These are phyloP conservation scores for Pandion haliaetus DNA, from an alignment of 2,113 vertebrate species.

Conservation along the genomic window DNA sequence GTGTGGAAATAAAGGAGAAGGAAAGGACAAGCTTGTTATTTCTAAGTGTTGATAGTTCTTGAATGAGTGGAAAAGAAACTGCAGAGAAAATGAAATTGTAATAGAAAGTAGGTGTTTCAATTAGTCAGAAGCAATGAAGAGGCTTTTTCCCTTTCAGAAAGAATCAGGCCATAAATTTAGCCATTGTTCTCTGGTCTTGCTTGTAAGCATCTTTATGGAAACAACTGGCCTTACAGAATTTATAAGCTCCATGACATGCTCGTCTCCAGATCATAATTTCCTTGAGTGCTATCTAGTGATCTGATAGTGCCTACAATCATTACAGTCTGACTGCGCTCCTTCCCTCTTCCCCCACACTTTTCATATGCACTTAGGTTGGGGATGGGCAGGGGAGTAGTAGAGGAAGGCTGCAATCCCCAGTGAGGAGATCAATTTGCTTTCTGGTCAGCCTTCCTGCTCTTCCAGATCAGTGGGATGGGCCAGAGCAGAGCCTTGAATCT, in stretches of 20 bases:
- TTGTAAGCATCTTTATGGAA: neutral
- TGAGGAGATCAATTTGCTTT: neutral
- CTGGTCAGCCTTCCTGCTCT: slow-evolving; percentile 15
- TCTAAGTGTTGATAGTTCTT: neutral
- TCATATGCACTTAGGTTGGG: neutral
- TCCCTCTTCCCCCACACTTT: neutral
- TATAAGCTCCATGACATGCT: neutral
- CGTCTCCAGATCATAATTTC: neutral
- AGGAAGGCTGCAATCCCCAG: neutral
- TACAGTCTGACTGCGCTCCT: neutral
- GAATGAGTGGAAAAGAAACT: slow-evolving; percentile 2
- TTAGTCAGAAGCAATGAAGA: neutral
- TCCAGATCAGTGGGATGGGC: neutral
- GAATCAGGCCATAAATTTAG: neutral
- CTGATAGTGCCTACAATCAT: neutral
- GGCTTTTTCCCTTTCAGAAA: slow-evolving; percentile 3
- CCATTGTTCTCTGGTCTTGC: slow-evolving; percentile 1
- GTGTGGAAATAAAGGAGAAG: slow-evolving; percentile 22
- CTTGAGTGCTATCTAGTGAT: neutral
- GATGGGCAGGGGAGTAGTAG: neutral
- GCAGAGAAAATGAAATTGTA: neutral
- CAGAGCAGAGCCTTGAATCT: neutral
- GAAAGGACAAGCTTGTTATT: slow-evolving; percentile 8
- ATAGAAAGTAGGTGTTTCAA: neutral
- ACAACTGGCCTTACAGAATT: neutral